phyloP scores from a whole-genome alignment of 2,888 invertebrate genomes.

The Ectemnius cavifrons region DNA sequence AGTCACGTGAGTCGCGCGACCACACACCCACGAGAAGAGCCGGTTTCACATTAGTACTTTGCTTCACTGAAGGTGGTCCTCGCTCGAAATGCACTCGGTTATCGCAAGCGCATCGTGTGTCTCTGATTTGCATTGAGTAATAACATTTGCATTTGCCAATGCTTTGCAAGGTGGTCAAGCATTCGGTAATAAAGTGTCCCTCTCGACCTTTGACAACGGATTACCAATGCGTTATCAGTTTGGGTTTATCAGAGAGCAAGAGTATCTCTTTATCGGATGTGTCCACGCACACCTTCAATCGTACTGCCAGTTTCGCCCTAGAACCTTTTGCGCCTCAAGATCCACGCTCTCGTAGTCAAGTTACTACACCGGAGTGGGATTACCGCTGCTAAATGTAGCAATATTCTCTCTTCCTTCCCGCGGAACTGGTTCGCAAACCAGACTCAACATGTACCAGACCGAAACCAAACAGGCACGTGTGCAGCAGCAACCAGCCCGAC shows the following conservation, averaged over 20 bases:
- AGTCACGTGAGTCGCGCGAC: constrained; percentile 31
- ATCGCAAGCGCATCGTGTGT: no score
- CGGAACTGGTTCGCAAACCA: constrained; percentile 47
- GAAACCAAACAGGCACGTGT: constrained; percentile 48
- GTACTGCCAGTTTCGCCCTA: not conserved
- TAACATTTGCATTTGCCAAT: no score
- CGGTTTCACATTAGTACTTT: no score
- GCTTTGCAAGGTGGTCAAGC: no score
- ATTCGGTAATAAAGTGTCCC: no score
- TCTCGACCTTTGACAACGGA: no score
- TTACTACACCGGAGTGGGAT: constrained; percentile 55
- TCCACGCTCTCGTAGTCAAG: constrained; percentile 37
- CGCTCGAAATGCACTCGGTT: no score
- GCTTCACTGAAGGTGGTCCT: no score
- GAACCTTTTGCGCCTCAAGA: constrained; percentile 27
- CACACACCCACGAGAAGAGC: no score
- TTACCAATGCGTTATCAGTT: no score
- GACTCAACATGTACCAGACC: constrained; percentile 54
- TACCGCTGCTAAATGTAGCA: constrained; percentile 44
- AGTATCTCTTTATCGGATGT: not conserved
- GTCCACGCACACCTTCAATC: not conserved
- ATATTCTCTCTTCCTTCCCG: constrained; percentile 42
- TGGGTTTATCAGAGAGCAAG: no score
- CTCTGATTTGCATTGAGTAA: no score
- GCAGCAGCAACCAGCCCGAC: constrained; percentile 25